Conservation (phyloP, 2,113 vertebrate genomes). For the Antennarius striatus region DNA sequence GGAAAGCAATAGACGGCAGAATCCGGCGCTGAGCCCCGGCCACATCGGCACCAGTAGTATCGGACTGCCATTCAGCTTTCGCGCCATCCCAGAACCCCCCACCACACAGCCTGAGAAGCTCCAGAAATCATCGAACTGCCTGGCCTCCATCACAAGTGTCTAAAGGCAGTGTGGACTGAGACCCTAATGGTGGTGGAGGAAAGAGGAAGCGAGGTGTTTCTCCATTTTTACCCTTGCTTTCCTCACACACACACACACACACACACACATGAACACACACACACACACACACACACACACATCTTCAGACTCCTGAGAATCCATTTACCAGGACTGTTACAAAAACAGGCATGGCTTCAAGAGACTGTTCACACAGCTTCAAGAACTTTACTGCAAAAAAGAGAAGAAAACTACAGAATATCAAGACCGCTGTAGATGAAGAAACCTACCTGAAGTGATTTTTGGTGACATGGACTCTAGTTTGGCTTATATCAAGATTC, state of each 20-base stretch:
- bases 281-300: constrained; percentile 29
- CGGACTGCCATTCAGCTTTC: constrained; percentile 90
- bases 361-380: constrained; percentile 83
- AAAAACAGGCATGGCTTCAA: constrained; percentile 83
- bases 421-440: constrained; percentile 56
- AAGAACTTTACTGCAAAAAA: constrained; percentile 77
- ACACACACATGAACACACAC: constrained; percentile 34
- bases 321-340: constrained; percentile 83
- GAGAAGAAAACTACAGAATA: constrained; percentile 64
- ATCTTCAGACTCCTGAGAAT: constrained; percentile 73
- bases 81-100: constrained; percentile 88
- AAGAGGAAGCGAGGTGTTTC: constrained; percentile 54
- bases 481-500: constrained; percentile 76
- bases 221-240: constrained; percentile 52
- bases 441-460: constrained; percentile 67
- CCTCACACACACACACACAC: constrained; percentile 43
- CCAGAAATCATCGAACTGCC: constrained; percentile 96
- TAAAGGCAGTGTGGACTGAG: constrained; percentile 78
- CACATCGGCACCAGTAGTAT: constrained; percentile 87
- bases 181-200: constrained; percentile 53
- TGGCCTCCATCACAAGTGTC: constrained; percentile 99
- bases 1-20: constrained; percentile 98
- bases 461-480: constrained; percentile 75
- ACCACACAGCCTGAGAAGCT: constrained; percentile 92
- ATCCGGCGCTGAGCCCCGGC: constrained; percentile 92